Evolutionary conservation across 2,888 invertebrate species (phyloP), one percentile per base, ranked within the genome.

Genomic region (Cyaniris semiargus): DNA sequence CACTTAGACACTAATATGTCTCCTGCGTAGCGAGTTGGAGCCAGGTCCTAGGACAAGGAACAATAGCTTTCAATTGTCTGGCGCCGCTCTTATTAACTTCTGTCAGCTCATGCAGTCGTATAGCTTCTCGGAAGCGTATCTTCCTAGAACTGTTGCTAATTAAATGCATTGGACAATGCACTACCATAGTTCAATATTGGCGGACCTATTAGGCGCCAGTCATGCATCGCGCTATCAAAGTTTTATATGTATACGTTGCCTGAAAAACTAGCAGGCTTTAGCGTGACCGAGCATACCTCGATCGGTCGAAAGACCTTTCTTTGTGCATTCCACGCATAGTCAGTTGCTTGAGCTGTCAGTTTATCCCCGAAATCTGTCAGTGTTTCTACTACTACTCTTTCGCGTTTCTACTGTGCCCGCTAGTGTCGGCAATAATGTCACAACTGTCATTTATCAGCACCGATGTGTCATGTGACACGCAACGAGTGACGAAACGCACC

Each of bases 41-140:
- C 8, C 0, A n/a, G 1, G 21, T 58, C n/a, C 21, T 58, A 58
- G 58, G 58, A 58, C 8, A 21, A 58, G 10, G 21, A 8, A 23
- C 60, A 60, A 23, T 58, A 7, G 13, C 23, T 13, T 53, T 7
- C n/a, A 58, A 23, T 60, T 60, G 58, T 3, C 23, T 60, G 60
- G 60, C 60, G 60, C 60, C 60, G 21, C 60, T 23, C 7, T 13
- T 60, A 13, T 60, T 60, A 60, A 60, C 60, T 60, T 60, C 60
- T 60, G 23, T 60, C 60, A 60, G 23, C 60, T 60, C 23, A 4
- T 23, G 13, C 60, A 38, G 7, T 34, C 10, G 60, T 23, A 60
- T 60, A 23, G 23, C 21, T 23, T 60, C 60, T 60, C 23, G 10
- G 23, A 60, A 23, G 13, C 10, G 60, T 13, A 13, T 13, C 23